Conservation (phyloP, 1,140 invertebrate species). For the Drosophila pectinifera region DNA sequence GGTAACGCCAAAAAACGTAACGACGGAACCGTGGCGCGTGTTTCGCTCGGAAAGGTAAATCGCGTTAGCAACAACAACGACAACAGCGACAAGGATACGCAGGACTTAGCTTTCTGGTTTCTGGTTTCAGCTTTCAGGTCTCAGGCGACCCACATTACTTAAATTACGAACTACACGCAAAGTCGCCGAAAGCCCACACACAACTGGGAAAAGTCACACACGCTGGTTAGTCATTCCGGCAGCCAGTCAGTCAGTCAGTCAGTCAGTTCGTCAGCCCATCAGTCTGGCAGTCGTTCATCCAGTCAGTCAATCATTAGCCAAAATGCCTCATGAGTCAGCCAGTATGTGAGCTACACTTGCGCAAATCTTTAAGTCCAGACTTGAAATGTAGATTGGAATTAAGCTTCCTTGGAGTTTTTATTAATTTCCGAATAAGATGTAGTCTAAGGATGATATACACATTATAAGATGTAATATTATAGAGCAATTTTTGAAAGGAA, state of each 20-base stretch:
- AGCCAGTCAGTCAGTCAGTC: conserved; percentile 34
- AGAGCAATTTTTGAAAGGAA: too few species aligned
- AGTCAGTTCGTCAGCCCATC: conserved; percentile 13
- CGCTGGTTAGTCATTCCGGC: conserved; percentile 52
- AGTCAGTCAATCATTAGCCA: conserved; percentile 58
- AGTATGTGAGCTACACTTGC: conserved; percentile 25
- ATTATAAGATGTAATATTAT: background rate
- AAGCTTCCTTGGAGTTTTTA: too few species aligned
- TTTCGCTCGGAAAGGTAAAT: conserved; percentile 69
- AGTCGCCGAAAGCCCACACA: conserved; percentile 44
- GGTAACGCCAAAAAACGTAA: conserved; percentile 30
- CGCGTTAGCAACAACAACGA: conserved; percentile 61
- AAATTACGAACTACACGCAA: conserved; percentile 81
- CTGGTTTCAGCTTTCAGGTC: conserved; percentile 43
- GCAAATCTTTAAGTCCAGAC: background rate
- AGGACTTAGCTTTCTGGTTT: conserved; percentile 47
- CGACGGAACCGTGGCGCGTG: conserved; percentile 43
- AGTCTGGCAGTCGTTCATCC: conserved; percentile 11
- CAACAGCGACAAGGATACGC: conserved; percentile 54
- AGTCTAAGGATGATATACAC: too few species aligned
- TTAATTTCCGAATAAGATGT: too few species aligned
- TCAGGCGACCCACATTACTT: conserved; percentile 75
- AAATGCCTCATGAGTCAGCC: conserved; percentile 70
- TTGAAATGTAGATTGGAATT: background rate
- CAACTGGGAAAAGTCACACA: conserved; percentile 63